Evolutionary conservation across 2,113 vertebrate species (phyloP).

Genomic region (Emydura subglobosa): DNA sequence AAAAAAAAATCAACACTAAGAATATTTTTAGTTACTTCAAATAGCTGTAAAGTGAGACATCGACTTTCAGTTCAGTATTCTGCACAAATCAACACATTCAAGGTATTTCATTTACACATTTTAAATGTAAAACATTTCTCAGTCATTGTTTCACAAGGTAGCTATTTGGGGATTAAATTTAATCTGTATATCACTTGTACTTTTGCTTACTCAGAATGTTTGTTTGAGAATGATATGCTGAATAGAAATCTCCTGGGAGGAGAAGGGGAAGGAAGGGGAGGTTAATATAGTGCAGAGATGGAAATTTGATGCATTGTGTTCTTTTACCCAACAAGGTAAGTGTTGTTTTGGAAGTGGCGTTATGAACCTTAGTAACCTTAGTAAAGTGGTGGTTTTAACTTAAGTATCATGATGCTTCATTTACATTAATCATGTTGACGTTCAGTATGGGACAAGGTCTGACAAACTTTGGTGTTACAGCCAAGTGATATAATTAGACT

Average conservation of each 20-base stretch:
- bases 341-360: neutral
- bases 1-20: neutral
- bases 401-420: neutral
- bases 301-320: neutral
- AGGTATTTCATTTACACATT: neutral
- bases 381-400: neutral
- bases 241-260: neutral
- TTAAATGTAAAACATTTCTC: neutral
- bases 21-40: neutral
- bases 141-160: neutral
- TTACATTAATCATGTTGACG: slow-evolving; percentile 10
- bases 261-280: neutral
- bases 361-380: neutral
- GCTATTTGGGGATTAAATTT: neutral
- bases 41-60: neutral
- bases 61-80: neutral
- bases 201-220: neutral
- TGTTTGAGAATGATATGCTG: neutral
- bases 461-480: slow-evolving; percentile 5
- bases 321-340: neutral
- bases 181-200: neutral
- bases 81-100: neutral
- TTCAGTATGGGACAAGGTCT: slow-evolving; percentile 33
- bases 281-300: neutral
- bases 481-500: slow-evolving; percentile 23